Evolutionary conservation across 1,140 invertebrate genomes (phyloP), one percentile per base, ranked within the genome.

Genomic region (Lasaia peninsularis): DNA sequence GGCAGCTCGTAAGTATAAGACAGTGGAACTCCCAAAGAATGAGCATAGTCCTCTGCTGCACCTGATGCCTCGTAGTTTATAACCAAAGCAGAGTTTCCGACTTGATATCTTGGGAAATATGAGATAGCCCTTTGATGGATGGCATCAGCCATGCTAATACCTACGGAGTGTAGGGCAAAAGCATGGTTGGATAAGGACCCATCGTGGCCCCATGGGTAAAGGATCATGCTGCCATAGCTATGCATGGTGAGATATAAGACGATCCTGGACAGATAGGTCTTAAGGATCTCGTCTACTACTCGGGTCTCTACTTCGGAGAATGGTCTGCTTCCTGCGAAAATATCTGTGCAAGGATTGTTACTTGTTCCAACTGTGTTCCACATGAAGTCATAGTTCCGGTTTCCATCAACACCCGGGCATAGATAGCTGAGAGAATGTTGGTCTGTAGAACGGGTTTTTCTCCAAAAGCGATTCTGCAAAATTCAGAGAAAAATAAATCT

Each of bases 271-370:
- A 86, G 72, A 20, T 80, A 53, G 28, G 72, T 64, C 11, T 60
- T 58, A 2, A 91, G 69, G 5, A 91, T 72, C 65, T 90, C 75
- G 4, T 81, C 73, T 9, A 90, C 79, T 2, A 80, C 69, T 21
- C 71, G 56, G 0, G 90, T 78, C 78, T 97, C 96, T 0, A 91
- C 88, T 83, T 96, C 95, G 0, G 95, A 96, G 71, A 95, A 95
- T 0, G 93, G 67, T n/a, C 70, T 71, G 0, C 81, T 69, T 1
- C 95, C 95, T 28, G 92, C 91, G 84, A 91, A 96, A 2, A 91
- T 93, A 0, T 95, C 92, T 2, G 72, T 72, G 71, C 95, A 96
- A 0, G 92, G 91, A 63, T 90, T 87, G 2, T 71, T 85, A 57
- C 82, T 85, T 33, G 80, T 75, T 0, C 63, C 67, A 1, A 75